Evolutionary conservation across 2,113 vertebrate species (phyloP), one percentile per base, ranked within the genome.

Genomic region (Otolemur garnettii): DNA sequence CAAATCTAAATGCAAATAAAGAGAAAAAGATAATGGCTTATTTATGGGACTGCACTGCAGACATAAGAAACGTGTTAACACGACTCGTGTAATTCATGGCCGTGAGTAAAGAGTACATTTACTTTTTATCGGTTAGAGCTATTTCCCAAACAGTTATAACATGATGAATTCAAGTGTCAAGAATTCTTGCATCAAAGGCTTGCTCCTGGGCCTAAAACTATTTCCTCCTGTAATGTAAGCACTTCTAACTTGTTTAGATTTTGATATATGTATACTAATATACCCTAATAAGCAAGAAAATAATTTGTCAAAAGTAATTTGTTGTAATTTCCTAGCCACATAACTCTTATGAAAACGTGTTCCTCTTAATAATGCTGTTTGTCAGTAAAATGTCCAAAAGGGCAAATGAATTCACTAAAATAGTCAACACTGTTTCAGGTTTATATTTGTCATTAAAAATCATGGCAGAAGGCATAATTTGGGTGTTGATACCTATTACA

Each of bases 361-460:
- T 95, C 92, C 92, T 86, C 35, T 83, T 79, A 5, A 35, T 80
- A 97, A 72, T 38, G 33, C 5, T 4, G 4, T 0, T 3, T 84
- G 28, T 53, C 33, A 66, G 11, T 81, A 64, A 59, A 89, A 94
- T 83, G 35, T 80, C 66, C 28, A 57, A 66, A 93, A 93, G 42
- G 22, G 62, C 55, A 78, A 50, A 55, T 75, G 9, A 69, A 80
- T 87, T 84, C 35, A 85, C 12, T 77, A 50, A 94, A 87, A 75
- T 87, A 84, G 42, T 83, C 13, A 62, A 7, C 4, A 69, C 5
- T 87, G 4, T 80, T 91, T 92, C 17, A 68, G 14, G 5, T 74
- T 88, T 35, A 69, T 6, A 69, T 82, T 89, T 87, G 35, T 89
- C 35, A 55, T 96, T 81, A 79, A 89, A 93, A 93, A 86, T 50